phyloP scores from a whole-genome alignment of 2,797 vertebrate species.

The Sparus aurata region DNA sequence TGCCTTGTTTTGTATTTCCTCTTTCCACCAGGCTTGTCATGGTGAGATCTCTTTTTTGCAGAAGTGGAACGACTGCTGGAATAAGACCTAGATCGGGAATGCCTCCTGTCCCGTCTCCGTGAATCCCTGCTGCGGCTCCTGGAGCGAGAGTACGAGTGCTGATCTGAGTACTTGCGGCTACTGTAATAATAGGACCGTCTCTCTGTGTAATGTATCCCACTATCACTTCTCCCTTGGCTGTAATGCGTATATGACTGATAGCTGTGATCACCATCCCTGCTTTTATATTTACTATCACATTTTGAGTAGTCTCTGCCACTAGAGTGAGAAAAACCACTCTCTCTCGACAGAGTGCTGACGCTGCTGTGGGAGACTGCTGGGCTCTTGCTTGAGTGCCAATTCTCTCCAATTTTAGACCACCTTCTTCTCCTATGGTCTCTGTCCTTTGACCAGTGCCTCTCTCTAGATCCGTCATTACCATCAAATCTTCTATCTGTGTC shows the following conservation, averaged over 20 bases:
- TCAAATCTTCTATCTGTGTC: slow-evolving; percentile 66
- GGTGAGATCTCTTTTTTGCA: slow-evolving; percentile 51
- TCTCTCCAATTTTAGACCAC: slow-evolving; percentile 85
- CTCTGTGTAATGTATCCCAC: slow-evolving; percentile 60
- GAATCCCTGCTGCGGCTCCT: slow-evolving; percentile 70
- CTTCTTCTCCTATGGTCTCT: slow-evolving; percentile 80
- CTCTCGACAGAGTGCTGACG: slow-evolving; percentile 55
- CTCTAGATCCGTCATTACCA: slow-evolving; percentile 74
- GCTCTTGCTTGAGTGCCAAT: slow-evolving; percentile 52
- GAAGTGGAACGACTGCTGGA: slow-evolving; percentile 76
- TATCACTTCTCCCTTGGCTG: slow-evolving; percentile 70
- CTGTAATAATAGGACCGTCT: slow-evolving; percentile 68
- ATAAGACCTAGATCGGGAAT: slow-evolving; percentile 63
- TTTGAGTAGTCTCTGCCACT: slow-evolving; percentile 81
- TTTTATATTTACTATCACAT: slow-evolving; percentile 79
- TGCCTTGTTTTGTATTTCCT: slow-evolving; percentile 95
- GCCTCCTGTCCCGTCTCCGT: slow-evolving; percentile 26
- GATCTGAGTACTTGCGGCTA: slow-evolving; percentile 51
- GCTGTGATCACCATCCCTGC: slow-evolving; percentile 77
- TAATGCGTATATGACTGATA: slow-evolving; percentile 86
- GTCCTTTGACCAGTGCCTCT: slow-evolving; percentile 79
- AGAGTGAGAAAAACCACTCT: slow-evolving; percentile 82
- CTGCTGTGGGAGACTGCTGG: slow-evolving; percentile 42
- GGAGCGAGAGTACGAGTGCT: slow-evolving; percentile 49
- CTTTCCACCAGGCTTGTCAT: slow-evolving; percentile 88